Evolutionary conservation across 2,113 vertebrate species (phyloP), one percentile per base, ranked within the genome.

Genomic region (Cynoglossus semilaevis): DNA sequence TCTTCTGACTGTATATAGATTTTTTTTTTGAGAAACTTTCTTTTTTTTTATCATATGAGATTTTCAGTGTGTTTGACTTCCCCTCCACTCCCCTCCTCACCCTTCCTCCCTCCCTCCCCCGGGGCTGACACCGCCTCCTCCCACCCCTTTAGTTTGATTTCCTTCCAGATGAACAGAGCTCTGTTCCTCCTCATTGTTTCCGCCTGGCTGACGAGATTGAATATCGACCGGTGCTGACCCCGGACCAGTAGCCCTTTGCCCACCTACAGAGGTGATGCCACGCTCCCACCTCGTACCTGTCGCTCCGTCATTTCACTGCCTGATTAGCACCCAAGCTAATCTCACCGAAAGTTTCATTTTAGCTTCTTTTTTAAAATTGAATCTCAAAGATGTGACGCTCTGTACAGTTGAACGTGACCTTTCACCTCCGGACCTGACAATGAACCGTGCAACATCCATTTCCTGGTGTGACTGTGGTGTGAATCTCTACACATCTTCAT

Each of bases 221-320:
- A 51, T 61, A 72, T 72, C 51, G 70, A 66, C 45, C 38, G 5
- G 7, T 7, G 14, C 40, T 61, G 70, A 72, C 62, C 62, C 10
- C 7, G 1, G 49, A 54, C 11, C 55, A 15, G 36, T n/a, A 1
- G 12, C 8, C n/a, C 37, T 14, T 36, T 45, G 11, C 45, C 67
- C 51, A 17, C 58, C 58, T 15, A 15, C 4, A 37, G 19, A 18
- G 36, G n/a, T 15, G 43, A 40, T n/a, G n/a, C n/a, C n/a, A n/a
- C n/a, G n/a, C 15, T 41, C 38, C 38, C 14, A 14, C 4, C 38
- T 13, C 2, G 12, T 38, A 41, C 38, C 38, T 41, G 38, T 41
- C 38, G 14, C 38, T 41, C 38, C 10, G 10, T 41, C 38, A 41
- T 41, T 14, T 13, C 14, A 38, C 37, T 38, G 37, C 37, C 37